phyloP scores from a whole-genome alignment of 2,113 vertebrate genomes.

The Microcebus tavaratra region DNA sequence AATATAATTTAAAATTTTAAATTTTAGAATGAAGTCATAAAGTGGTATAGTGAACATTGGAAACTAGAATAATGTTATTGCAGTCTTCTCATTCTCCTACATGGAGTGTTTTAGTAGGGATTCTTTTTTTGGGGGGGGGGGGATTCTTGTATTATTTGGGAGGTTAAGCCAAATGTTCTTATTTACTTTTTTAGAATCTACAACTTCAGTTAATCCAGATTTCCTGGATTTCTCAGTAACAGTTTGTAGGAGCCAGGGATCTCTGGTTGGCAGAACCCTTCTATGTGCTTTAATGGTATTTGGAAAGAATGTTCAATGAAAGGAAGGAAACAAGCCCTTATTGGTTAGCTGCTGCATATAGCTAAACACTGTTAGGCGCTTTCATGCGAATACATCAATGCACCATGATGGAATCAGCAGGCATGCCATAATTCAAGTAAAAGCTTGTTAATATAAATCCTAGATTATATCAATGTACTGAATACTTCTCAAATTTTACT shows the following conservation, averaged over 20 bases:
- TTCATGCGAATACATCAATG: not conserved
- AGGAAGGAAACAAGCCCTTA: not conserved
- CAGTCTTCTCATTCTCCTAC: constrained; percentile 5
- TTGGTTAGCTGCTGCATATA: not conserved
- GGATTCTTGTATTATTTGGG: not conserved
- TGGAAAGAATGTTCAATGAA: constrained; percentile 4
- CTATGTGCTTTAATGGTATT: not conserved
- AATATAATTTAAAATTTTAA: constrained; percentile 29
- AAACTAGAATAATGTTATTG: not conserved
- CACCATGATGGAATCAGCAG: not conserved
- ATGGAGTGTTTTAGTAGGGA: not conserved
- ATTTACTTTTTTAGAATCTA: constrained; percentile 4
- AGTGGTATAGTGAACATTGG: too few relatives aligned
- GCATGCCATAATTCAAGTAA: constrained; percentile 28
- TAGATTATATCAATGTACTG: not conserved
- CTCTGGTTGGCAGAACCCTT: not conserved
- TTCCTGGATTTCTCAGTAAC: not conserved
- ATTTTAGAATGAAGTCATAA: not conserved
- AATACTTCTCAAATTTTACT: not conserved
- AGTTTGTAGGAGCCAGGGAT: not conserved
- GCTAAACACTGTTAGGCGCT: not conserved
- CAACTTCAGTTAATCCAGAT: not conserved
- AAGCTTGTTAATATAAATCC: not conserved
- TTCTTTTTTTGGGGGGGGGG: not conserved
- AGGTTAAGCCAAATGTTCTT: constrained; percentile 25